Evolutionary conservation across 2,888 invertebrate species (phyloP), one percentile per base, ranked within the genome.

Genomic region (Thalpophila matura): DNA sequence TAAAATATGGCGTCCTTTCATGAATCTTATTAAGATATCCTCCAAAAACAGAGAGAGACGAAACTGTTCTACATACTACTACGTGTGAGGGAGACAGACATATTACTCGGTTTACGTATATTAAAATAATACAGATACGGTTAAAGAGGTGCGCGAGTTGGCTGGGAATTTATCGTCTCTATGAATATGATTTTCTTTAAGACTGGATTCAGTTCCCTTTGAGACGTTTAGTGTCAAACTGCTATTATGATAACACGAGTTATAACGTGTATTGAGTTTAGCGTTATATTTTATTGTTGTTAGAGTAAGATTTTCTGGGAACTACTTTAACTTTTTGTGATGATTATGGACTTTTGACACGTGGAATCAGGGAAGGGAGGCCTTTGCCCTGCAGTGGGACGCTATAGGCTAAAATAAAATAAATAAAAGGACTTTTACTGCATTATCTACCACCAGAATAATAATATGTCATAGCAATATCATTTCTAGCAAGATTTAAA

Each of bases 11-110:
- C 96, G 96, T 96, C 96, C 97, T 96, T 97, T 97, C 97, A 97
- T 97, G 97, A 97, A 97, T 97, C 97, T 97, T 97, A 97, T 97
- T 97, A 97, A 96, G 96, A 96, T 96, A 96, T 96, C 96, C 96
- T 95, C 93, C 95, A 91, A 95, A 96, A 96, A 96, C 91, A 65
- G 94, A 94, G 77, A 74, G 89, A 79, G 94, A 93, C 65, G 77
- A 72, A 82, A 82, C 82, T 80, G 89, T 82, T 66, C 43, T 20
- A 66, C 60, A 75, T 69, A 62, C 57, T 2, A 3, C 0, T 7
- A 29, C 24, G 81, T 29, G 65, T n/a, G 83, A 89, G 76, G 37
- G 78, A 80, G 88, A 88, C 76, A 71, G 71, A 73, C 26, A 64
- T 77, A 68, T 81, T 82, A 85, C 86, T 84, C 83, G 91, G 93